Evolutionary conservation across 2,888 invertebrate species (phyloP).

Genomic region (Marronus borbonicus): DNA sequence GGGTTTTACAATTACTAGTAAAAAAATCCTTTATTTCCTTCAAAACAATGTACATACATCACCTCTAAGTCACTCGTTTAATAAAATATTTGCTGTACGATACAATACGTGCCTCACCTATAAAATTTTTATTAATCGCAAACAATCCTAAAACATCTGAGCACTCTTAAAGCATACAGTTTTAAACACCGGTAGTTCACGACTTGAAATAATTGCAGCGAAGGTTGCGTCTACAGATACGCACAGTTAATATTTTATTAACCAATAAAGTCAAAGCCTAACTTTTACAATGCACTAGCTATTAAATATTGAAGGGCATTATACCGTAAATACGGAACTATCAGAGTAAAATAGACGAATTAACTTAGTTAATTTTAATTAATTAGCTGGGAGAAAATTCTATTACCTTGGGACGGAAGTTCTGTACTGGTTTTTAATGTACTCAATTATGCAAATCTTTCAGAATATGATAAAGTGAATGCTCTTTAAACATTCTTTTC

Average conservation of each 20-base stretch:
- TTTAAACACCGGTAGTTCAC: not conserved
- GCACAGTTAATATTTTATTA: slow-evolving; percentile 18
- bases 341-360: slow-evolving; percentile 3
- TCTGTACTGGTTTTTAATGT: slow-evolving; percentile 47
- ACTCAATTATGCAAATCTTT: not conserved
- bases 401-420: slow-evolving; percentile 23
- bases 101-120: too few species aligned
- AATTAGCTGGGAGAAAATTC: slow-evolving; percentile 38
- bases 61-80: too few species aligned
- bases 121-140: too few species aligned
- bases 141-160: too few species aligned
- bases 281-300: not conserved
- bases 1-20: too few species aligned
- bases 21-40: too few species aligned
- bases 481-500: too few species aligned
- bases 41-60: too few species aligned
- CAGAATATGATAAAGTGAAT: too few species aligned
- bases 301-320: slow-evolving; percentile 28
- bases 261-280: not conserved
- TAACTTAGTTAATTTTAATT: not conserved
- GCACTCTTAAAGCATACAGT: too few species aligned
- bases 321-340: slow-evolving; percentile 26
- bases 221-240: not conserved
- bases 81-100: too few species aligned
- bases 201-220: not conserved